Percentiles rank a stretch among this genome's conserved stretches.
Evolutionary conservation across 2,113 vertebrate genomes (phyloP).

Genomic region (Australoheros scitulus): DNA sequence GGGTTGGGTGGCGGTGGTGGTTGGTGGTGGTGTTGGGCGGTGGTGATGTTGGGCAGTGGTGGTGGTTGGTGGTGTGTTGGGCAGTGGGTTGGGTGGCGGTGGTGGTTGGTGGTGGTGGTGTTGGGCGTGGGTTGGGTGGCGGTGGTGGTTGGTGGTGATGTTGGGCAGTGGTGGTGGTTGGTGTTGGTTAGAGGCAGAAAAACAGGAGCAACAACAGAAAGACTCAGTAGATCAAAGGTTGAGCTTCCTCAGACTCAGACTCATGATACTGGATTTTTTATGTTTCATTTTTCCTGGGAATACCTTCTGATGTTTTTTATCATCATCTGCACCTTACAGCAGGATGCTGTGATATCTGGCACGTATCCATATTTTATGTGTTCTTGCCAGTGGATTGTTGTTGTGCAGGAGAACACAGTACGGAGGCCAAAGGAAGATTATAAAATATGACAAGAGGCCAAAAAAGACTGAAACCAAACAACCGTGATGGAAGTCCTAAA

Average conservation of each 20-base stretch:
- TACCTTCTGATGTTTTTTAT: constrained; percentile 8
- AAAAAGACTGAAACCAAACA: neutral
- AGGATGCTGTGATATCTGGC: neutral
- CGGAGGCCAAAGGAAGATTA: neutral
- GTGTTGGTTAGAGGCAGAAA: neutral
- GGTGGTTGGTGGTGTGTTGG: no score
- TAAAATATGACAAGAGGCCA: neutral
- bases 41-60: no score
- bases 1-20: no score
- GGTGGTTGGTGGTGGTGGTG: no score
- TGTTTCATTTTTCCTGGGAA: neutral
- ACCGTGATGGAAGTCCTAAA: neutral
- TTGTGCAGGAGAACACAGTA: neutral
- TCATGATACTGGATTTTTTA: neutral
- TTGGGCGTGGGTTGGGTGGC: no score
- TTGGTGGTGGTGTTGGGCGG: no score
- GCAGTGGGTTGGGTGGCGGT: no score
- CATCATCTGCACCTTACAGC: neutral
- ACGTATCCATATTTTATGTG: constrained; percentile 18
- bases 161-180: fast-evolving
- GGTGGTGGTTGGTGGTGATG: no score
- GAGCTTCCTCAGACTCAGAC: neutral
- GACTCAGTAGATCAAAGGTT: neutral
- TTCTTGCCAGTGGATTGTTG: neutral
- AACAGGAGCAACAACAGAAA: neutral